Evolutionary conservation across 1,140 invertebrate species (phyloP), one percentile per base, ranked within the genome.

Genomic region (Listronotus bonariensis): DNA sequence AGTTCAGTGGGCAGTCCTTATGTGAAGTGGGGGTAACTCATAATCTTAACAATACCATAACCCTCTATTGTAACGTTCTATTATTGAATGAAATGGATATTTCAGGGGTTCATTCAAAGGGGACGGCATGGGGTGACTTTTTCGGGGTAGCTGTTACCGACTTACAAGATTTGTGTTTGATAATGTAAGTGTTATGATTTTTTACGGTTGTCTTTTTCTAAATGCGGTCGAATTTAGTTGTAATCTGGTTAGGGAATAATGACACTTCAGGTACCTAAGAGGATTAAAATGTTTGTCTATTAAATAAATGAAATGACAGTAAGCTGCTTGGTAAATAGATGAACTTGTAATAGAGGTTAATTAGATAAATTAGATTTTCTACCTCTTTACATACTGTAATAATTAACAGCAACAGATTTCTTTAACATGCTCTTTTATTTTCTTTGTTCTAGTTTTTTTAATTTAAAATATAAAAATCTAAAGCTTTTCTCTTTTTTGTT

Each of bases 131-230:
- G 57, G 68, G 72, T 69, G 54, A 67, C 66, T 68, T 56, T 68
- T 67, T 63, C n/a, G 59, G 65, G 67, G 69, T 72, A 59, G 61
- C 51, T 32, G 20, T 62, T 59, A 59, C 54, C 57, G 55, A 57
- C 48, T 57, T 46, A 53, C 10, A 60, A 64, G 64, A 64, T 66
- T 69, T 63, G 15, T 63, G 46, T 60, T 64, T 65, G 34, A 38
- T 57, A 65, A 43, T 65, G 53, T 69, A 67, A 68, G 69, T 72
- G 72, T 71, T 76, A 65, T 67, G 68, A 69, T 74, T 77, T 76
- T 75, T 76, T 71, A 77, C 75, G 76, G 72, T 74, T 77, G 76
- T 77, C 76, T 69, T 63, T 71, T 69, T 70, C 69, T 65, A 68
- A 72, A 75, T 76, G 75, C 63, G 74, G 72, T 74, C 52, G 72